Evolutionary conservation across 2,113 vertebrate genomes (phyloP), one percentile per base, ranked within the genome.

Genomic region (Vimba vimba): DNA sequence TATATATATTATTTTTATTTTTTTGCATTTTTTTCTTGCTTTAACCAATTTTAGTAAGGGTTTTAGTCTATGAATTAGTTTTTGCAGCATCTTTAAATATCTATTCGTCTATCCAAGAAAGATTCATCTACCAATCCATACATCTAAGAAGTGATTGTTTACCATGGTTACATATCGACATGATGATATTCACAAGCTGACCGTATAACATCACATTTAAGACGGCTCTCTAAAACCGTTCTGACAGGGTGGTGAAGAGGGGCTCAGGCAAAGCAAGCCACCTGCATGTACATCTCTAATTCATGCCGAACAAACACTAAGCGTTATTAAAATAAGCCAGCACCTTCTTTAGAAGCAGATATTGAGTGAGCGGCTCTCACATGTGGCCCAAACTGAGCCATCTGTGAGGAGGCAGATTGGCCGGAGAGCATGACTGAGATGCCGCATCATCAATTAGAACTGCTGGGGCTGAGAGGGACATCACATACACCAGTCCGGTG

Each of bases 371-470:
- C 15, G 3, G 57, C 69, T 60, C 55, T 57, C 55, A 81, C 85
- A 82, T 86, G 85, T 82, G 85, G 12, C 55, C 79, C 85, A 85
- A 81, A 79, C 83, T 79, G 66, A 85, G 57, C 86, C 86, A 85
- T 87, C 86, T 87, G 86, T 39, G 82, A 74, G 66, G 69, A 23
- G 50, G 64, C 84, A 86, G 74, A 76, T 55, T 64, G 85, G 85
- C 12, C 4, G n/a, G 19, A 69, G 87, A 84, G 85, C 79, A 76
- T 82, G 79, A 84, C 79, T 55, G 66, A 86, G 33, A 45, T 7
- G 60, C 33, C 85, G 52, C 71, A 87, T 85, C 85, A 89, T 89
- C 88, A 62, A 86, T 89, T 85, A 85, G 77, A 89, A 73, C 82
- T 86, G 82, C 76, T 82, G 78, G 85, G 39, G 45, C 69, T 84